Percentiles rank a stretch among this genome's conserved stretches.
Evolutionary conservation across 2,113 vertebrate species (phyloP).

Genomic region (Mus musculus): GRCm39 chr7:45593501-45594000

Average conservation of each 20-base stretch:
- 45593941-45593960: neutral
- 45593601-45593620: neutral
- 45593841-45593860: neutral
- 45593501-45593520: neutral
- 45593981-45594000: neutral
- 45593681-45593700: neutral
- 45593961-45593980: neutral
- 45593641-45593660: neutral
- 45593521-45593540: neutral
- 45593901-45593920: neutral
- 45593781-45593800: neutral
- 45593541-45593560: neutral
- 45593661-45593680: neutral
- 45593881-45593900: neutral
- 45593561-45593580: neutral
- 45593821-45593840: neutral
- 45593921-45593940: neutral
- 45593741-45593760: neutral
- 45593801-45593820: too few relatives aligned
- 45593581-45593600: too few relatives aligned
- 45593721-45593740: neutral
- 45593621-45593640: neutral
- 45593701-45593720: neutral
- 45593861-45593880: neutral
- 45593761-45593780: too few relatives aligned